phyloP scores from a whole-genome alignment of 2,797 vertebrate genomes.

The Micromesistius poutassou region DNA sequence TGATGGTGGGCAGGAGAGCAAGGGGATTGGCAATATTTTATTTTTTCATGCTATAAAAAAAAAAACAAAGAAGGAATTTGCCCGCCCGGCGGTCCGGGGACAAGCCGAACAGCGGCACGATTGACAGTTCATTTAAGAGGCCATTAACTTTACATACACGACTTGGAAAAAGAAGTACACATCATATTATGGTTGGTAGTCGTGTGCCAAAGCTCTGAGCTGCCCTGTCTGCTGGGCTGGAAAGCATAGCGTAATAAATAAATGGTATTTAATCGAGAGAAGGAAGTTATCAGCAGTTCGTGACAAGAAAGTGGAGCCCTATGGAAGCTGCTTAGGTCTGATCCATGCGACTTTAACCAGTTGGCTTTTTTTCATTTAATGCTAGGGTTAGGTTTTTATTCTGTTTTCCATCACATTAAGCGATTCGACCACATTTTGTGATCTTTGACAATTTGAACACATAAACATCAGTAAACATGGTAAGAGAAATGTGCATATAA shows the following conservation, averaged over 20 bases:
- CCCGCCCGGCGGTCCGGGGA: constrained; percentile 50
- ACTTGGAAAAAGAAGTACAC: constrained; percentile 58
- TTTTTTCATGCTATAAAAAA: background rate
- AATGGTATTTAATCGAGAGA: background rate
- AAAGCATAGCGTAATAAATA: background rate
- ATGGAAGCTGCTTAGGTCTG: background rate
- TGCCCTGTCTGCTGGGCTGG: background rate
- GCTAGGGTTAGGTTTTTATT: background rate
- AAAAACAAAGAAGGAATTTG: constrained; percentile 48
- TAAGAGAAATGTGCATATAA: no score
- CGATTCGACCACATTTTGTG: no score
- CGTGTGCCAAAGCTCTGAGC: constrained; percentile 36
- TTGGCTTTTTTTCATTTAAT: background rate
- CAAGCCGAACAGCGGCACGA: constrained; percentile 52
- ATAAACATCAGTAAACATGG: background rate
- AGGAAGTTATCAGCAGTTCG: background rate
- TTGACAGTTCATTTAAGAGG: constrained; percentile 81
- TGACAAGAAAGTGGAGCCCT: background rate
- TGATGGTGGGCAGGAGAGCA: constrained; percentile 29
- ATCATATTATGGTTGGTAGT: constrained; percentile 35
- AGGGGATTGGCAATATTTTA: constrained; percentile 5
- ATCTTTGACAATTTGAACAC: background rate
- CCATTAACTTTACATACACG: constrained; percentile 79
- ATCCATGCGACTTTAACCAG: background rate
- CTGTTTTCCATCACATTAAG: background rate